Evolutionary conservation across 1,140 invertebrate species (phyloP).

Genomic region (Pachypsylla venusta): DNA sequence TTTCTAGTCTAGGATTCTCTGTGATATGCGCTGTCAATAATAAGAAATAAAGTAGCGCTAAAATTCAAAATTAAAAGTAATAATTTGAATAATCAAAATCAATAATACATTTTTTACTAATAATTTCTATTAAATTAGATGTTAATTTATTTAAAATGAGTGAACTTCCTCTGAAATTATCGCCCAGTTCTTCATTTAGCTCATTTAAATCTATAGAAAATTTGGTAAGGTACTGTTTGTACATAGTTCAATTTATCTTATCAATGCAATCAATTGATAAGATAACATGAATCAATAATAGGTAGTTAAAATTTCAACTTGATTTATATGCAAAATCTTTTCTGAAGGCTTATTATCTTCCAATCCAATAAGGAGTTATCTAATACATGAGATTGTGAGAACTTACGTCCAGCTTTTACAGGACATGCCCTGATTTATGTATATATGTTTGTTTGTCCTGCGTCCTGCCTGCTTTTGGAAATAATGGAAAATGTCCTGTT

Average conservation of each 20-base stretch:
- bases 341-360: neutral
- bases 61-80: too few relatives aligned
- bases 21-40: too few relatives aligned
- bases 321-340: neutral
- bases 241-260: neutral
- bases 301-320: neutral
- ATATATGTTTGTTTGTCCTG: too few relatives aligned
- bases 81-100: too few relatives aligned
- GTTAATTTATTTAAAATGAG: neutral
- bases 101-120: too few relatives aligned
- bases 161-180: neutral
- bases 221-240: constrained; percentile 1
- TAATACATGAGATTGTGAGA: neutral
- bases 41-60: too few relatives aligned
- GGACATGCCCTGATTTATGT: too few relatives aligned
- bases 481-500: too few relatives aligned
- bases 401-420: too few relatives aligned
- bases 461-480: too few relatives aligned
- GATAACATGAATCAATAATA: neutral
- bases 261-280: neutral
- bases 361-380: neutral
- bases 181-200: neutral
- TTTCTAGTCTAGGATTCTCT: too few relatives aligned
- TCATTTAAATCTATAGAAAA: constrained; percentile 4
- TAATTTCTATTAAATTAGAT: too few relatives aligned